phyloP scores from a whole-genome alignment of 2,113 vertebrate species.

The Dromiciops gliroides region DNA sequence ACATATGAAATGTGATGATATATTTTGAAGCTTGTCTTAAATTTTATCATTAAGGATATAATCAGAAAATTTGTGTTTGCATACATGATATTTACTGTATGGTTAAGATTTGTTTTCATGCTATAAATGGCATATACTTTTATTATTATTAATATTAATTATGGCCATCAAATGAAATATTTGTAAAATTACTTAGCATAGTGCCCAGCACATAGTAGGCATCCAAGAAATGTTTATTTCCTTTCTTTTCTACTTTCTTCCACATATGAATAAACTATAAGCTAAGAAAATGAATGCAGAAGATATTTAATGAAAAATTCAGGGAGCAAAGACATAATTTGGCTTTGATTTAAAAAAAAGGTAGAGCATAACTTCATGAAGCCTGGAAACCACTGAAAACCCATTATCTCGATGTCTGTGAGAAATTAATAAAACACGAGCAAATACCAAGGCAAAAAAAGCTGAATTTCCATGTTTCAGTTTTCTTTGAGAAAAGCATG shows the following conservation, averaged over 20 bases:
- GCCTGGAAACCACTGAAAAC: background rate
- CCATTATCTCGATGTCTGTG: slow-evolving; percentile 26
- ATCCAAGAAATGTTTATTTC: background rate
- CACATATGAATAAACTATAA: background rate
- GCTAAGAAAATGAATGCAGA: background rate
- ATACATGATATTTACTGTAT: background rate
- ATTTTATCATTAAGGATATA: background rate
- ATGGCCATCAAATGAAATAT: background rate
- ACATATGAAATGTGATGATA: background rate
- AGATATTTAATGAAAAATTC: background rate
- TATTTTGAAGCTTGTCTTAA: background rate
- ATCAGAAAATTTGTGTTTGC: background rate
- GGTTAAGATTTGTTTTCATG: background rate
- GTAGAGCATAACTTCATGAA: background rate
- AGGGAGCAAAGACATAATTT: background rate
- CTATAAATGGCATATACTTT: background rate
- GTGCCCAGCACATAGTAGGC: too few species aligned
- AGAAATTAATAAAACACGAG: slow-evolving; percentile 37
- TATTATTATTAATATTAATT: background rate
- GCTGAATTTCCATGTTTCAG: background rate
- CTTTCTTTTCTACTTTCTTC: background rate
- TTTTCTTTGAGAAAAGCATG: slow-evolving; percentile 53
- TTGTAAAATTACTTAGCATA: background rate
- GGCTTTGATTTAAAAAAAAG: background rate
- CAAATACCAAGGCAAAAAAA: background rate